Conservation (phyloP, 2,797 vertebrate genomes). For the Argyrosomus regius region DNA sequence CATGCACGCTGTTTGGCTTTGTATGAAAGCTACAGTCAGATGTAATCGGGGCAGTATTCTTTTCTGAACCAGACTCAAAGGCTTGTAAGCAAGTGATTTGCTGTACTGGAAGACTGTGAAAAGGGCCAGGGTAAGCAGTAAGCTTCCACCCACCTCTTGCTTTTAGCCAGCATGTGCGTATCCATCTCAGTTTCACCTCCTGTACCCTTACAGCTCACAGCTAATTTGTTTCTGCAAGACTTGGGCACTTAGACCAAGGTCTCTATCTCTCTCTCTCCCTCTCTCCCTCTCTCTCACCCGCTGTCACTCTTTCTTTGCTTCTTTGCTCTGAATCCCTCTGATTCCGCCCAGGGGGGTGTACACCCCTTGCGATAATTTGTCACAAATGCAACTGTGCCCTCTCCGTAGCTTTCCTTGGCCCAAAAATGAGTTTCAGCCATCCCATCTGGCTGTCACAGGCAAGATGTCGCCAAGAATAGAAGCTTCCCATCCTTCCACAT, state of each 20-base stretch:
- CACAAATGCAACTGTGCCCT: constrained; percentile 78
- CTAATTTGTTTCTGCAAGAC: constrained; percentile 76
- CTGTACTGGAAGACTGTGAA: constrained; percentile 65
- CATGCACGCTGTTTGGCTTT: constrained; percentile 50
- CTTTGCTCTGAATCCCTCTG: constrained; percentile 66
- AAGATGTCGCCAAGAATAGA: constrained; percentile 80
- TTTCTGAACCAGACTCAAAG: constrained; percentile 64
- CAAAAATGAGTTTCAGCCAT: constrained; percentile 77
- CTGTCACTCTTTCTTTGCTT: constrained; percentile 67
- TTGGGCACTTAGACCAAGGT: constrained; percentile 51
- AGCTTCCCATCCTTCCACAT: constrained; percentile 77
- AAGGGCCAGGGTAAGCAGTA: constrained; percentile 71
- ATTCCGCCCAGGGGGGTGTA: constrained; percentile 66
- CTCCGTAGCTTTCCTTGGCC: constrained; percentile 73
- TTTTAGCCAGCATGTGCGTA: constrained; percentile 66
- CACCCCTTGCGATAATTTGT: constrained; percentile 80
- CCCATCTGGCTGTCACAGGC: constrained; percentile 81
- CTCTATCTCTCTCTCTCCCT: constrained; percentile 26
- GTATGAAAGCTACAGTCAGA: constrained; percentile 61
- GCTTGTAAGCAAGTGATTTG: constrained; percentile 64
- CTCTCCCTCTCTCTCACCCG: constrained; percentile 1
- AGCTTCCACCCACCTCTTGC: constrained; percentile 75
- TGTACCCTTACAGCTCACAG: constrained; percentile 69
- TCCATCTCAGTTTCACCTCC: constrained; percentile 75
- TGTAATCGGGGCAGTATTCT: constrained; percentile 60